Evolutionary conservation across 2,113 vertebrate genomes (phyloP).

Genomic region (Coracopsis vasa): DNA sequence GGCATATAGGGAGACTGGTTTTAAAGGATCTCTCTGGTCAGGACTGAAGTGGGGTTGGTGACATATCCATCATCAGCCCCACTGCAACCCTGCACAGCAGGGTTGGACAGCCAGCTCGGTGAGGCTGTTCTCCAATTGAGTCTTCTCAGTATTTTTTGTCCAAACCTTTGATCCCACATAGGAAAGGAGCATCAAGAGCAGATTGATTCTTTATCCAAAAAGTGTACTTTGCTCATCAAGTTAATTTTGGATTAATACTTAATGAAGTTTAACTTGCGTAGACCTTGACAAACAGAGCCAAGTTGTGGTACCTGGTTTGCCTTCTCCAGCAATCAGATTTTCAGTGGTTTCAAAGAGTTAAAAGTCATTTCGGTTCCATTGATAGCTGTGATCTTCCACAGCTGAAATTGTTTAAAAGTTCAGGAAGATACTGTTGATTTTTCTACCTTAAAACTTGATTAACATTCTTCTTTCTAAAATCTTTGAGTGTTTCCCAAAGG

Average conservation of each 20-base stretch:
- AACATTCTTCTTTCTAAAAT: not conserved
- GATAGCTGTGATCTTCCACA: not conserved
- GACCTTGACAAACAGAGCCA: no score
- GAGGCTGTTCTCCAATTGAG: rapidly evolving
- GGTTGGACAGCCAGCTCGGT: not conserved
- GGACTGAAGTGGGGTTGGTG: not conserved
- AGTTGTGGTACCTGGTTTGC: not conserved
- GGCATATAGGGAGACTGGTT: rapidly evolving
- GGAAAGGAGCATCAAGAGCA: not conserved
- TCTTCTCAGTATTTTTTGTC: not conserved
- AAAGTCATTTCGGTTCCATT: not conserved
- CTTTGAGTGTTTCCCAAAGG: not conserved
- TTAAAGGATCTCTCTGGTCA: not conserved
- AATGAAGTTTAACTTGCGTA: not conserved
- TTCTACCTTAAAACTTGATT: not conserved
- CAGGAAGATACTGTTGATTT: not conserved
- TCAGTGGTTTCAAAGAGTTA: not conserved
- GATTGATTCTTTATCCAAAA: not conserved
- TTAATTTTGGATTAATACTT: not conserved
- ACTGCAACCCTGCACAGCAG: rapidly evolving
- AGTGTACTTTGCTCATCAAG: not conserved
- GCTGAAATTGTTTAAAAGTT: not conserved
- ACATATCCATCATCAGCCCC: not conserved
- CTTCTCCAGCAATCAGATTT: not conserved
- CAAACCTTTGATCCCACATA: not conserved